Base-by-base conservation (phyloP, 2,797 vertebrate genomes). In the Rallus crepitans region DNA sequence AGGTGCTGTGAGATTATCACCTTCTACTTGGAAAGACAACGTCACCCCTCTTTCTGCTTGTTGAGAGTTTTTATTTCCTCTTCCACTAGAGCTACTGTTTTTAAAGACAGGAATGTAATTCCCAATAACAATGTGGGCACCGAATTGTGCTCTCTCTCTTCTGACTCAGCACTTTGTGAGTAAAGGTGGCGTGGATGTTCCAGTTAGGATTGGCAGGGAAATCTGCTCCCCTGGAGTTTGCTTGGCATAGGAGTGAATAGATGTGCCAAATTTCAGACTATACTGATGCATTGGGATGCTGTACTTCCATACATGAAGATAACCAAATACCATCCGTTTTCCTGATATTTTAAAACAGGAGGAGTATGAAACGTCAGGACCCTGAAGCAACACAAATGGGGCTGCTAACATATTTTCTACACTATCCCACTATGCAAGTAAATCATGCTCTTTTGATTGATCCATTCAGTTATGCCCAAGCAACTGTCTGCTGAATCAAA, bases 401-500 rank as follows among this genome's bases (percentile, higher is more conserved):
- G 64, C 42, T 85, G 39, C 31, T 82, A 56, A 27, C n/a, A 2
- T 42, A 50, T 80, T 90, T 90, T 92, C 78, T 85, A 4, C 57
- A 70, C 31, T 24, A 69, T 72, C 70, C 63, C 48, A n/a, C 42
- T 78, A 12, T 31, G 52, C 47, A 64, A 95, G 78, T 53, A 77
- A 73, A 79, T 77, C 1, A 0, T 70, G 48, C 12, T 89, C 33
- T 77, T 89, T 77, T 73, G 71, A 73, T 85, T 70, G 82, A 94
- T 87, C 64, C 48, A 25, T 45, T 79, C 83, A 85, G 66, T 93
- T 78, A 80, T 82, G 71, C 60, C 78, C 93, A 84, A 85, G 28
- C 56, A 66, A 56, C 68, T 56, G 52, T 70, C 82, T 71, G 60
- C 45, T 85, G 53, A 73, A 82, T 80, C 25, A 42, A 87, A 77